Evolutionary conservation across 2,888 invertebrate species (phyloP), one percentile per base, ranked within the genome.

Genomic region (Philopedon plagiatum): DNA sequence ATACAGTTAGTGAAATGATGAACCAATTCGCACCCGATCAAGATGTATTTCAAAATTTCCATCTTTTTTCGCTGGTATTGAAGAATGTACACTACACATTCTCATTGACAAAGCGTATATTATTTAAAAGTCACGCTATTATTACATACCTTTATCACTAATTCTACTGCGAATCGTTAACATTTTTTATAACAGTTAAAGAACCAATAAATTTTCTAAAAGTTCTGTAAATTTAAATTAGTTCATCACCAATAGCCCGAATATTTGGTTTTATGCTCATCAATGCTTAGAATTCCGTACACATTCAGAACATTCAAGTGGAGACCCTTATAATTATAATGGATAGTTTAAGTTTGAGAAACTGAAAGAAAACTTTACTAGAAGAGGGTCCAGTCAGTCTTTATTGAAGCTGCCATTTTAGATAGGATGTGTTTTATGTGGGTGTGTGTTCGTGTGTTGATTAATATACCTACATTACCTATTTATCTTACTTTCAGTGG

Each of bases 311-410:
- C 69, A 69, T 69, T 62, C 69, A 64, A 58, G 49, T 29, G 41
- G 29, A 9, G 15, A 63, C 70, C 70, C 70, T 63, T 64, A 34
- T 70, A 64, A 70, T 70, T 70, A 63, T 64, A 70, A 64, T 23
- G 58, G 64, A 70, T 70, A 64, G 63, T 64, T 70, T 41, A 63
- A 70, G 63, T 56, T 67, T 13, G 67, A 60, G 67, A 51, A 67
- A 60, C 60, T 29, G 58, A 60, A 60, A 37, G 37, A 58, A 58
- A 58, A 51, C 58, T 60, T 67, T 49, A 51, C 49, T 41, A 21
- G 60, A 56, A 67, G 51, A 67, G 66, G 66, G 66, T 57, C 56
- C 37, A 15, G 32, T 57, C 51, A 34, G 51, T 37, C 51, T 37
- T 39, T 51, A 51, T 51, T 51, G 29, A 51, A 29, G 13, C 51